Evolutionary conservation across 2,888 invertebrate genomes (phyloP).

Genomic region (Hydroisotoma schaefferi): DNA sequence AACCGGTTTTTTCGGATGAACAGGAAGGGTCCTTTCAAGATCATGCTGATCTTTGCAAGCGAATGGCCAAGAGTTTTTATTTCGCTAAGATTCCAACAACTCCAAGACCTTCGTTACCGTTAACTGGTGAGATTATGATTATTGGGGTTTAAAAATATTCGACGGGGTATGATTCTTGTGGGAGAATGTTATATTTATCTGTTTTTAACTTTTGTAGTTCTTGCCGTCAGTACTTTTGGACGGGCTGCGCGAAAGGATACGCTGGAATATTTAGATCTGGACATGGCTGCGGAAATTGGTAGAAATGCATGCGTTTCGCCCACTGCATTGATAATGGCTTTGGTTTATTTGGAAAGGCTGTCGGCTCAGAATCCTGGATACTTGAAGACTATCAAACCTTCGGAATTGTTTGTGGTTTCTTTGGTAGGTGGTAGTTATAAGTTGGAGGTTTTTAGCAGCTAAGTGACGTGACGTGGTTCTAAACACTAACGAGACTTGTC

Average conservation of each 20-base stretch:
- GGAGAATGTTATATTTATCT: background rate
- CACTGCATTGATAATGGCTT: constrained; percentile 85
- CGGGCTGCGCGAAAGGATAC: constrained; percentile 63
- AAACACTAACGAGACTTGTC: too few species aligned
- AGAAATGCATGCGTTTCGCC: constrained; percentile 83
- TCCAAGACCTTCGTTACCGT: constrained; percentile 69
- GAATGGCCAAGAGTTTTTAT: constrained; percentile 83
- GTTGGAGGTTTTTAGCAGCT: background rate
- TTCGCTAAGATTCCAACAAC: constrained; percentile 74
- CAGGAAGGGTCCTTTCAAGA: constrained; percentile 56
- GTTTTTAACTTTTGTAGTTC: constrained; percentile 56
- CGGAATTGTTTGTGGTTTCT: constrained; percentile 90
- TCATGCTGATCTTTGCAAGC: constrained; percentile 72
- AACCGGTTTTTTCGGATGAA: constrained; percentile 9
- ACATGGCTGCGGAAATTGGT: constrained; percentile 71
- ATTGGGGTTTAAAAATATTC: background rate
- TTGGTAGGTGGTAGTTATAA: constrained; percentile 62
- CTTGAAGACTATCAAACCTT: constrained; percentile 75
- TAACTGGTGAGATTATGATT: constrained; percentile 63
- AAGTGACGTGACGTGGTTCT: too few species aligned
- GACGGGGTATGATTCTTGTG: background rate
- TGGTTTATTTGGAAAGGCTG: constrained; percentile 88
- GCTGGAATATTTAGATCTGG: constrained; percentile 70
- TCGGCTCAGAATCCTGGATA: constrained; percentile 72
- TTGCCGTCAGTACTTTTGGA: constrained; percentile 80